Conservation (phyloP, 2,888 invertebrate genomes). For the Mythimna loreyi region DNA sequence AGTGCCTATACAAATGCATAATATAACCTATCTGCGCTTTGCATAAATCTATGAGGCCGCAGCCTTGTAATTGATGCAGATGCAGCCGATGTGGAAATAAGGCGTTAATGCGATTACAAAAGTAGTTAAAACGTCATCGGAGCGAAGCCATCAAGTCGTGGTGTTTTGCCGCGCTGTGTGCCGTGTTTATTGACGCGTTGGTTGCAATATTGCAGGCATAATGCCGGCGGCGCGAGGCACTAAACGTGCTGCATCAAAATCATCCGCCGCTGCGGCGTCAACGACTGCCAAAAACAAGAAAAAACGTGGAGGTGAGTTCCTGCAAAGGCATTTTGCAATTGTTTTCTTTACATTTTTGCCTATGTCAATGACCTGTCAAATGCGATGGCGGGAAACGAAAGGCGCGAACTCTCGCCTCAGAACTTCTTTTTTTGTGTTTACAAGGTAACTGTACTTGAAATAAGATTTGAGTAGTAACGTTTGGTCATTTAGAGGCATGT, state of each 20-base stretch:
- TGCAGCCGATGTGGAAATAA: conserved; percentile 78
- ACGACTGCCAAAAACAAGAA: conserved; percentile 87
- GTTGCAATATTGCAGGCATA: conserved; percentile 88
- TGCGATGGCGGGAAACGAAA: conserved; percentile 88
- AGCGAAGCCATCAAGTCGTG: conserved; percentile 74
- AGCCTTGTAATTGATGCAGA: conserved; percentile 86
- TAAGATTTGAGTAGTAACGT: conserved; percentile 18
- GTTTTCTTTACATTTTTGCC: conserved; percentile 87
- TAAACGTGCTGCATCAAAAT: conserved; percentile 88
- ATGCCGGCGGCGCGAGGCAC: conserved; percentile 90
- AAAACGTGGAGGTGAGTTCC: conserved; percentile 86
- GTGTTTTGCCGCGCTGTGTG: conserved; percentile 84
- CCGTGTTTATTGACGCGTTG: conserved; percentile 86
- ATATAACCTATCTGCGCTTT: conserved; percentile 88
- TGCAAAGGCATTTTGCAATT: conserved; percentile 76
- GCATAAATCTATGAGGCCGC: conserved; percentile 85
- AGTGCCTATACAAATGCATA: conserved; percentile 88
- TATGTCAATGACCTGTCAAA: conserved; percentile 90
- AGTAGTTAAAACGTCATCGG: conserved; percentile 84
- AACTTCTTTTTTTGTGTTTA: conserved; percentile 65
- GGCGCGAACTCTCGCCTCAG: conserved; percentile 65
- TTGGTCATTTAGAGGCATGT: conserved; percentile 39
- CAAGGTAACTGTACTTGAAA: conserved; percentile 60
- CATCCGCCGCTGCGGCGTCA: conserved; percentile 78
- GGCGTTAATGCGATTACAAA: conserved; percentile 83